A percentile compares a stretch with the other conserved stretches of the same genome.
These are phyloP conservation scores for Shargacucullia verbasci DNA, from an alignment of 2,888 invertebrate genomes.

Conservation along the genomic window DNA sequence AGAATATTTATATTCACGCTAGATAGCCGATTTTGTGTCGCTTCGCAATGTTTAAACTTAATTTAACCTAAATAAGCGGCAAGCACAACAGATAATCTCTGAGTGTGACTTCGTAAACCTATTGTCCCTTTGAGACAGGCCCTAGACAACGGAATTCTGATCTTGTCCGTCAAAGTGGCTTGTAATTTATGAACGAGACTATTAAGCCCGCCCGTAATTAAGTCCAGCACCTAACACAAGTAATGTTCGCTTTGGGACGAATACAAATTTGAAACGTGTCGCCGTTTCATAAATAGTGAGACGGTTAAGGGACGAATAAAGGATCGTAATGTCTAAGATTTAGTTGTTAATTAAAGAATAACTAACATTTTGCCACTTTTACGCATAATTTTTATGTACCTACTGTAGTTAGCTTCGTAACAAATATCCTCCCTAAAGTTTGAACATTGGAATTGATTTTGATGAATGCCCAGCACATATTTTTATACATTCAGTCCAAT, in stretches of 20 bases:
- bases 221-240: conserved; percentile 37
- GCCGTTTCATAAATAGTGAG: conserved; percentile 37
- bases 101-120: conserved; percentile 31
- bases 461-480: too few species aligned
- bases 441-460: too few species aligned
- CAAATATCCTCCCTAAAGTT: too few species aligned
- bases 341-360: conserved; percentile 2
- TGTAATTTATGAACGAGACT: conserved; percentile 46
- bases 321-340: conserved; percentile 15
- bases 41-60: conserved; percentile 16
- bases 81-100: conserved; percentile 29
- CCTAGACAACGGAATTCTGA: conserved; percentile 36
- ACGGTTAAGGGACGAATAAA: conserved; percentile 29
- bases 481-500: too few species aligned
- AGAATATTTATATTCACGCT: too few species aligned
- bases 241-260: conserved; percentile 46
- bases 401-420: too few species aligned
- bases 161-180: conserved; percentile 47
- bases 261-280: conserved; percentile 45
- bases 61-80: conserved; percentile 24
- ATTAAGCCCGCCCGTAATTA: conserved; percentile 42
- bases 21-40: too few species aligned
- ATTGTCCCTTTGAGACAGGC: conserved; percentile 38
- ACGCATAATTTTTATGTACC: too few species aligned
- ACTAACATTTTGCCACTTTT: neutral